Base-by-base conservation (phyloP, 2,888 invertebrate genomes). In the Phaedon cochleariae region DNA sequence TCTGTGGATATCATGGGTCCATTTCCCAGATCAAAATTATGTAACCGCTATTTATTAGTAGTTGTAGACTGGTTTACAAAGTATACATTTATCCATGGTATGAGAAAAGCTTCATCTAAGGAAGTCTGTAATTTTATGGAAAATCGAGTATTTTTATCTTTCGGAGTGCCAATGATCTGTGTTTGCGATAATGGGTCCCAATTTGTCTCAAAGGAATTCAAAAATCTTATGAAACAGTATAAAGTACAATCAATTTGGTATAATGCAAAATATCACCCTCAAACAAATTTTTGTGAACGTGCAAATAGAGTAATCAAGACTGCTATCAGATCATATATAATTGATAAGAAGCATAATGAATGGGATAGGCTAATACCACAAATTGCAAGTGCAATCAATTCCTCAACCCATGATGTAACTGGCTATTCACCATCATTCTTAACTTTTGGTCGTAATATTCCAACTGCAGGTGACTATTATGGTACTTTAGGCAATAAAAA, bases 181-280 rank as follows among this genome's bases (percentile, higher is more conserved):
- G 21, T 34, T n/a, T 46, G 37, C 18, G 68, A 70, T 22, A 71
- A 71, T 65, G 67, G 53, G 9, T 53, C 15, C 18, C 52, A 61
- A 17, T 70, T 70, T 54, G 45, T 20, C 21, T 60, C 57, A 20
- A 59, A 53, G 12, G 58, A 66, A 12, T 66, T 71, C 29, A 65
- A 66, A 62, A 31, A 55, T 17, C 46, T 73, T 5, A 58, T 68
- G 59, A 29, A 68, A 10, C 57, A 65, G 17, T 71, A 73, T 41
- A 52, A 64, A 29, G 67, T 72, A 49, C 67, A 67, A 48, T 69
- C 67, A 20, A 69, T 69, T 15, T 72, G 59, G 55, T 72, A 65
- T 60, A 79, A 73, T 45, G 69, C 76, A 0, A 49, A 62, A 10
- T 80, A 81, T 64, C 74, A 77, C 15, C 78, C 80, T 0, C 80